A percentile compares a stretch with the other conserved stretches of the same genome.
Evolutionary conservation across 2,888 invertebrate species (phyloP).

Genomic region (Lasioglossum oenotherae): DNA sequence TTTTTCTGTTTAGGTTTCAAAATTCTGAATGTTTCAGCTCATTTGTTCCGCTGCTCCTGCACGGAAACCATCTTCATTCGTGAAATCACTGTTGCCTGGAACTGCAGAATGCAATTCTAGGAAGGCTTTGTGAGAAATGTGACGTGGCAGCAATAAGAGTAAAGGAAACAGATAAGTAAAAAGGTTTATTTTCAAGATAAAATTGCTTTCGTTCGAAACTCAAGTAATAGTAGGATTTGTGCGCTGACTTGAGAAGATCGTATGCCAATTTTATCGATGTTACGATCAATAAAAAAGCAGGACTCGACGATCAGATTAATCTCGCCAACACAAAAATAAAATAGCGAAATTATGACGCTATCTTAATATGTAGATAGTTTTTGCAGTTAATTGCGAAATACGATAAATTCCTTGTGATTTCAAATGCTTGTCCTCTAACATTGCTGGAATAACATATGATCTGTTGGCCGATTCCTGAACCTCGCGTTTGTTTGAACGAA

Average conservation of each 20-base stretch:
- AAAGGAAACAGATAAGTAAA: neutral
- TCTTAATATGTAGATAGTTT: neutral
- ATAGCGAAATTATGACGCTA: neutral
- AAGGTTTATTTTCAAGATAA: neutral
- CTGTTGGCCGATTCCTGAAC: neutral
- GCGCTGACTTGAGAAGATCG: neutral
- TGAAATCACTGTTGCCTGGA: neutral
- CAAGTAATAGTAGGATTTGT: neutral
- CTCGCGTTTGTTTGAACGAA: neutral
- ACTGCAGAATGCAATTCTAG: neutral
- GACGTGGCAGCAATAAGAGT: neutral
- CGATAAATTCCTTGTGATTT: neutral
- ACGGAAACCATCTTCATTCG: neutral
- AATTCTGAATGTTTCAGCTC: neutral
- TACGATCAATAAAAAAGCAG: neutral
- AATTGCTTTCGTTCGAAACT: neutral
- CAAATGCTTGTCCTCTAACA: neutral
- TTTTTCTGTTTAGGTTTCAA: neutral
- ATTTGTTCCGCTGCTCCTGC: neutral
- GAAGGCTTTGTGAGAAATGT: neutral
- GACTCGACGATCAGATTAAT: neutral
- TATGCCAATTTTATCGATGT: neutral
- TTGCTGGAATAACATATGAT: neutral
- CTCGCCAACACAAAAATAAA: neutral
- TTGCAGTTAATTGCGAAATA: neutral